Evolutionary conservation across 2,888 invertebrate species (phyloP).

Genomic region (Synanthedon tipuliformis): DNA sequence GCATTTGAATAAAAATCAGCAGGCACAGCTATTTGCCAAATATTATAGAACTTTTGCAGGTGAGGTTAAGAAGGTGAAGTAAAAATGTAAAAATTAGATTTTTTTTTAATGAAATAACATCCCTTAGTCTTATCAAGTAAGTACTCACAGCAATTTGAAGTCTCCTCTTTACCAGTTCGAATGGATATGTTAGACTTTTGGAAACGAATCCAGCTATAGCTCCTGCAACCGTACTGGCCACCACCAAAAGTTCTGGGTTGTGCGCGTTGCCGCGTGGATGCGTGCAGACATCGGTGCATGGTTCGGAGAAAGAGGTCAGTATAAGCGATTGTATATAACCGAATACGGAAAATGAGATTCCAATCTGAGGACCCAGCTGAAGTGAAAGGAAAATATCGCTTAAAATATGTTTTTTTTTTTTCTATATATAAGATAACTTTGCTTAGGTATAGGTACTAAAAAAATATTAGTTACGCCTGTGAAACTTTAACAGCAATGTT

Average conservation of each 20-base stretch:
- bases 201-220: constrained; percentile 79
- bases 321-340: constrained; percentile 30
- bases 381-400: constrained; percentile 7
- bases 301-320: constrained; percentile 12
- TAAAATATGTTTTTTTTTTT: no score
- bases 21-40: no score
- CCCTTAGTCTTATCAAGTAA: no score
- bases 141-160: constrained; percentile 81
- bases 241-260: constrained; percentile 27
- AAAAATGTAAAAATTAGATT: no score
- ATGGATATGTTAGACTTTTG: constrained; percentile 85
- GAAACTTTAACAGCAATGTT: no score
- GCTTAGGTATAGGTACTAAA: no score
- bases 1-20: no score
- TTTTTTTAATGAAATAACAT: no score
- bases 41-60: no score
- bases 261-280: not conserved
- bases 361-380: constrained; percentile 52
- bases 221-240: constrained; percentile 68
- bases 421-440: no score
- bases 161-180: constrained; percentile 87
- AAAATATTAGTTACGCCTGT: no score
- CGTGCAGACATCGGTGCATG: constrained; percentile 7
- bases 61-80: no score
- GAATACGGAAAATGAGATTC: constrained; percentile 47